Percentiles rank a stretch among this genome's conserved stretches.
phyloP scores from a whole-genome alignment of 2,888 invertebrate species.

The Sipunculus nudus region DNA sequence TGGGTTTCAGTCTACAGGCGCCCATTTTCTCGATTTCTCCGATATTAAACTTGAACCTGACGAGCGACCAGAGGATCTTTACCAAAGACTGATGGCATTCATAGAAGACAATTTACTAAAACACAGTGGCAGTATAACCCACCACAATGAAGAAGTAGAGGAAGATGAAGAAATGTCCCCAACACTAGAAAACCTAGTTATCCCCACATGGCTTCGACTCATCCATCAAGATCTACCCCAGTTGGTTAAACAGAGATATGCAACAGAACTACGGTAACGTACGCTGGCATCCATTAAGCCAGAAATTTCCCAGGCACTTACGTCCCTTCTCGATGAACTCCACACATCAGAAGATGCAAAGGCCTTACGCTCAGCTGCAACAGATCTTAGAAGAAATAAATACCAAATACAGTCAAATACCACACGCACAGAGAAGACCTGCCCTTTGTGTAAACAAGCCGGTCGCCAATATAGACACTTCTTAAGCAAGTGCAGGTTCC shows the following conservation, averaged over 20 bases:
- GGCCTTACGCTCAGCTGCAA: slow-evolving; percentile 21
- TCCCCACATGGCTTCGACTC: slow-evolving; percentile 33
- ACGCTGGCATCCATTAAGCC: slow-evolving; percentile 41
- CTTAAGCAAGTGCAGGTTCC: slow-evolving; percentile 32
- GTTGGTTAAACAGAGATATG: slow-evolving; percentile 39
- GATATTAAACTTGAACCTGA: slow-evolving; percentile 27
- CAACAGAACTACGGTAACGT: slow-evolving; percentile 33
- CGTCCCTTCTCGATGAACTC: slow-evolving; percentile 36
- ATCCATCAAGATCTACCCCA: slow-evolving; percentile 26
- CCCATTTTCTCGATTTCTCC: slow-evolving; percentile 35
- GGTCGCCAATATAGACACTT: slow-evolving; percentile 25
- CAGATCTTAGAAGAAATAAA: neutral
- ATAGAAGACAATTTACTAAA: slow-evolving; percentile 35
- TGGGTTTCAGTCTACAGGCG: slow-evolving; percentile 44
- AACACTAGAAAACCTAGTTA: slow-evolving; percentile 36
- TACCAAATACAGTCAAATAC: no score
- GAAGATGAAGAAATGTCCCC: slow-evolving; percentile 31
- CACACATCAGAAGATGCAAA: slow-evolving; percentile 20
- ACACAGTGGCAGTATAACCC: slow-evolving; percentile 17
- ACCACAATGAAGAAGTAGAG: slow-evolving; percentile 7
- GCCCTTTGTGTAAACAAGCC: slow-evolving; percentile 38
- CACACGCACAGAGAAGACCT: no score
- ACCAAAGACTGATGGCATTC: slow-evolving; percentile 31
- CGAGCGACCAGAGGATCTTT: slow-evolving; percentile 39
- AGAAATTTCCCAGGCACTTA: slow-evolving; percentile 36